Base-by-base conservation (phyloP, 2,113 vertebrate species). In the Typhlomys cinereus region DNA sequence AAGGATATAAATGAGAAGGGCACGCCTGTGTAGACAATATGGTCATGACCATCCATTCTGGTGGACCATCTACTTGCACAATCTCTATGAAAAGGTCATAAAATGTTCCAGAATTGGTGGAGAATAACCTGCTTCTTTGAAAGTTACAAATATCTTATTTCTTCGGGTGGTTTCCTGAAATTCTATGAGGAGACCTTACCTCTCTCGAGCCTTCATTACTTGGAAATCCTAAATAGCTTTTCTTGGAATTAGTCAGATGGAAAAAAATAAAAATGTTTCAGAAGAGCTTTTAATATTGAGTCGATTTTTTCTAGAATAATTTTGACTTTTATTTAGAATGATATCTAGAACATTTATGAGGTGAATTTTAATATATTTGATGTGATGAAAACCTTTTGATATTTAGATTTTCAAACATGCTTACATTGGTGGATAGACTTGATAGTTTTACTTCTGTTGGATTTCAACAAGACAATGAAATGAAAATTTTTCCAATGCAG, bases 261-360 rank as follows among this genome's bases (percentile, higher is more conserved):
- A 95, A 95, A 94, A 96, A 94, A 86, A 76, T 96, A 61, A 93
- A 95, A 85, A 92, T 86, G 66, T 76, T 89, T 97, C 92, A 95
- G 74, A 66, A 94, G 79, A 90, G 14, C 71, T 93, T 41, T 86
- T 92, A 95, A 91, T 50, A 36, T 4, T 88, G 59, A 59, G 20
- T 54, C 4, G 48, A 71, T 81, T 86, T 90, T 93, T 90, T 95
- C 59, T 76, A 83, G 89, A 87, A 74, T 31, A 4, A 36, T 83
- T 94, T 89, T 91, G 10, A 66, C 85, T 95, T 92, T 93, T 92
- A 93, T 93, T 95, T 96, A 93, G 50, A 67, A 31, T 88, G 78
- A 17, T 21, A 70, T 61, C 29, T 79, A 69, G 39, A 73, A 85
- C 23, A 85, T 78, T 94, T 92, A 79, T 69, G n/a, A 82, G 59